Percentiles rank a stretch among this genome's conserved stretches.
Evolutionary conservation across 1,140 invertebrate species (phyloP).

Genomic region (Subanguina moxae): DNA sequence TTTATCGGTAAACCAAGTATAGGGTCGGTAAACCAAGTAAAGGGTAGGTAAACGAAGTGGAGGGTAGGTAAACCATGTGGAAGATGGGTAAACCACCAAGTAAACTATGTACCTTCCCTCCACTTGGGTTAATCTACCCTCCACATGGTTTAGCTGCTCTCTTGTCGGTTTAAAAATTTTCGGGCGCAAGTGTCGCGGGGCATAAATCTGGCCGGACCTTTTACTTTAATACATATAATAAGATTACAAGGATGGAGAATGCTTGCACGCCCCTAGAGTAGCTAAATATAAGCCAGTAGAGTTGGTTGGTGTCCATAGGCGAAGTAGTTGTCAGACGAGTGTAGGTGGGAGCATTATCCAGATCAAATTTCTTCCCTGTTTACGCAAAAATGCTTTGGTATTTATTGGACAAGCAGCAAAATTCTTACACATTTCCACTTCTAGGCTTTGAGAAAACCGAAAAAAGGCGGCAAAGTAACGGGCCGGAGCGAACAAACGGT

Average conservation of each 20-base stretch:
- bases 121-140: no score
- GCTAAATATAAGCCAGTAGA: conserved; percentile 43
- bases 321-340: conserved; percentile 35
- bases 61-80: no score
- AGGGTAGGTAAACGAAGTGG: no score
- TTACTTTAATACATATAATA: no score
- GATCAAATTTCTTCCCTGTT: conserved; percentile 25
- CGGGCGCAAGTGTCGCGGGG: no score
- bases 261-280: conserved; percentile 18
- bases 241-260: conserved; percentile 27
- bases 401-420: conserved; percentile 1
- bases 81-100: no score
- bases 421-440: conserved; percentile 34
- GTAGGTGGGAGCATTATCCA: conserved; percentile 34
- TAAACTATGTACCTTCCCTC: no score
- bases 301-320: conserved; percentile 21
- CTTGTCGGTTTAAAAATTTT: no score
- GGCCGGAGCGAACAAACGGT: conserved; percentile 35
- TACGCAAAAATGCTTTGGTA: no score
- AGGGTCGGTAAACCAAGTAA: no score
- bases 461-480: conserved; percentile 49
- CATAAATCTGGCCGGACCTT: background rate
- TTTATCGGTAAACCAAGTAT: no score
- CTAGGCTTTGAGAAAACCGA: conserved; percentile 21
- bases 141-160: no score